phyloP scores from a whole-genome alignment of 2,888 invertebrate species.

The Epinotia demarniana region DNA sequence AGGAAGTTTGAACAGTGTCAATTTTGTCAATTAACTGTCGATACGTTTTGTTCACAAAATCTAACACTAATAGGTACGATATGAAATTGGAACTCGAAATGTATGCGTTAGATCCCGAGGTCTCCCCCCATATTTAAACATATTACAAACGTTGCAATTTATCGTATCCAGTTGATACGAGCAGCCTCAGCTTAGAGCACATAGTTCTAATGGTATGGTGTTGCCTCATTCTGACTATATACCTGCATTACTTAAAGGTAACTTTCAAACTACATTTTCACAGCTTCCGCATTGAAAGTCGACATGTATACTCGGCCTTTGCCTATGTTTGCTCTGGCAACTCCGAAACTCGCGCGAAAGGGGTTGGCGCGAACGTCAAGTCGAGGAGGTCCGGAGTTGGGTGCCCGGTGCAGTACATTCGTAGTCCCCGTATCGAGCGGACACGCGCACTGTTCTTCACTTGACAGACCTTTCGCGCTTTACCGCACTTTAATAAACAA shows the following conservation, averaged over 20 bases:
- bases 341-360: slow-evolving; percentile 26
- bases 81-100: too few species aligned
- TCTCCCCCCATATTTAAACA: too few species aligned
- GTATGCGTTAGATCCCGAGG: too few species aligned
- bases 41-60: too few species aligned
- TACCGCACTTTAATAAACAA: slow-evolving; percentile 12
- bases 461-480: background rate
- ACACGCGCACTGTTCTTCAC: background rate
- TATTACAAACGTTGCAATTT: too few species aligned
- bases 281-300: background rate
- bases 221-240: too few species aligned
- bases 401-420: slow-evolving; percentile 1
- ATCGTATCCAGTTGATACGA: too few species aligned
- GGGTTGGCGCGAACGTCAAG: slow-evolving; percentile 40
- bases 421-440: background rate
- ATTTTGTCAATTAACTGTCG: too few species aligned
- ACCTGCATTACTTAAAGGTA: background rate
- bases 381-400: background rate
- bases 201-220: too few species aligned
- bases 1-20: too few species aligned
- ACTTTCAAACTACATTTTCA: background rate
- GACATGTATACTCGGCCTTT: background rate
- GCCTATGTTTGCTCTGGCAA: slow-evolving; percentile 2
- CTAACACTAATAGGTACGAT: too few species aligned
- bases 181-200: too few species aligned